Percentiles rank a stretch among this genome's conserved stretches.
phyloP scores from a whole-genome alignment of 2,797 vertebrate genomes.

The Hyperoplus lanceolatus region DNA sequence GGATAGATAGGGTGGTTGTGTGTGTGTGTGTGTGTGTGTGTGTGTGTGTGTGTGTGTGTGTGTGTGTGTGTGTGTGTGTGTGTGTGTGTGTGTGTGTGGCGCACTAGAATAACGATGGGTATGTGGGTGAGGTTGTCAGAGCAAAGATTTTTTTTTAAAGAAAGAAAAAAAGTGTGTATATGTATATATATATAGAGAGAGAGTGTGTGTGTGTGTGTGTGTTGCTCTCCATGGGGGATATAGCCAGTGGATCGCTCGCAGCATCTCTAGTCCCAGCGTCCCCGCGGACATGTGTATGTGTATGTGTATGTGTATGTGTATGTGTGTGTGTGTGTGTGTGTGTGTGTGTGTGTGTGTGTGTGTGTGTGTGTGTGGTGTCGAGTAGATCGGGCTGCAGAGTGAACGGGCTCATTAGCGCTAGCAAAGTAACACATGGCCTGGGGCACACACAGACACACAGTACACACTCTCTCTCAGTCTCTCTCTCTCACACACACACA shows the following conservation, averaged over 20 bases:
- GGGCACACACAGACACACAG: constrained; percentile 69
- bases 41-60: constrained; percentile 40
- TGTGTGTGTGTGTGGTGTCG: constrained; percentile 30
- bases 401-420: constrained; percentile 82
- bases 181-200: constrained; percentile 19
- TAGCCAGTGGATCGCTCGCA: constrained; percentile 80
- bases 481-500: constrained; percentile 29
- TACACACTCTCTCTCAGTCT: constrained; percentile 1
- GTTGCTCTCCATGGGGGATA: constrained; percentile 69
- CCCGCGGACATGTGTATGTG: constrained; percentile 58
- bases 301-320: constrained; percentile 42
- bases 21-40: constrained; percentile 1
- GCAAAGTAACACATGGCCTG: constrained; percentile 83
- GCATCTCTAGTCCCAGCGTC: constrained; percentile 78
- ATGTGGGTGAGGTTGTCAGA: constrained; percentile 65
- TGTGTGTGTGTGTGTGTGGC: constrained; percentile 36
- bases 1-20: constrained; percentile 37
- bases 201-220: constrained; percentile 27
- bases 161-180: constrained; percentile 33
- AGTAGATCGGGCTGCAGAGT: constrained; percentile 74
- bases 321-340: no score
- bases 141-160: constrained; percentile 14
- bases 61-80: constrained; percentile 5
- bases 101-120: constrained; percentile 56
- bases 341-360: no score